Evolutionary conservation across 2,113 vertebrate genomes (phyloP), one percentile per base, ranked within the genome.

Genomic region (Callochromis pleurospilus): DNA sequence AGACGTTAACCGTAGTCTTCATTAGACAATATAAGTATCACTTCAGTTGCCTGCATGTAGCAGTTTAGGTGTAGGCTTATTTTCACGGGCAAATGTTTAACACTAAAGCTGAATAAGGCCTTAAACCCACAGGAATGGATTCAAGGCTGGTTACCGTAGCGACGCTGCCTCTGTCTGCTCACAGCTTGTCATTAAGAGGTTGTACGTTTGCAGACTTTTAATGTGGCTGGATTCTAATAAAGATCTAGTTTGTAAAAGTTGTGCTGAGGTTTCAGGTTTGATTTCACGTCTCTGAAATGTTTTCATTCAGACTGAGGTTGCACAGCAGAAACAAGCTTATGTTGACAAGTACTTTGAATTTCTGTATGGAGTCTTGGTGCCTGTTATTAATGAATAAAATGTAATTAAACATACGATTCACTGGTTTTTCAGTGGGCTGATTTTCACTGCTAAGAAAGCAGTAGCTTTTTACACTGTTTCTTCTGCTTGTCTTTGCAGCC

Each of bases 401-500:
- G 13, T 45, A 3, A 26, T 47, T 29, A 73, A 42, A 73, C 13
- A 73, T 6, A 45, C 3, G 1, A 49, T 2, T 49, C 26, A 17
- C 26, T 77, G 26, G 6, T 8, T 7, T 42, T 77, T 47, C 19
- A 10, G 14, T 29, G 14, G 42, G 42, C 6, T 47, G 42, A 1
- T 26, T 75, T 49, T 47, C 24, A 49, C 40, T 75, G 70, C 42
- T 31, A 47, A 75, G 70, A 49, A 49, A 77, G 15, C 14, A 31
- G 15, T 31, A 13, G 36, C 9, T 47, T 33, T 33, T 47, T 36
- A 33, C 29, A 51, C 15, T 21, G 13, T 31, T 55, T 65, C n/a
- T 83, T 51, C 73, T 77, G 26, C 11, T 19, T 33, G 6, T 33
- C 11, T 83, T 94, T 88, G 83, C 96, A 92, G 97, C 96, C 77